Conservation (phyloP, 2,888 invertebrate species). For the Fragum fragum region DNA sequence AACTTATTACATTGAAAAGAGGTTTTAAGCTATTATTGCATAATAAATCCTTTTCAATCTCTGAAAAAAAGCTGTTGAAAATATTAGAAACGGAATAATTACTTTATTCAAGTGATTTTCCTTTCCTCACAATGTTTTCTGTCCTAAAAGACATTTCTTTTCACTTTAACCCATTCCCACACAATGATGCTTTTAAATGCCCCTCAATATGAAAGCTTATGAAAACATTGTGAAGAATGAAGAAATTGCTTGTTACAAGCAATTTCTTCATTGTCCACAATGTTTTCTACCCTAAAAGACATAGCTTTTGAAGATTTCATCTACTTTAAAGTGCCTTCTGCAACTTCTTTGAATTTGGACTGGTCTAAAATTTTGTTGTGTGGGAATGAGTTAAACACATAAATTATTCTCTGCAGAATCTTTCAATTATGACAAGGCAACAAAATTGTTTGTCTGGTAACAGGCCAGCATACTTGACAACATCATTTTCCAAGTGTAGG, state of each 20-base stretch:
- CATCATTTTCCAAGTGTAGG: constrained; percentile 68
- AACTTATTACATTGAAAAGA: no score
- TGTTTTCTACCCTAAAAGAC: neutral
- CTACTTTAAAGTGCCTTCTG: neutral
- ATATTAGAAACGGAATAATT: neutral
- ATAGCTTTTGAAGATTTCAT: neutral
- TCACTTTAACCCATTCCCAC: no score
- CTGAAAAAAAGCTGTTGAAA: neutral
- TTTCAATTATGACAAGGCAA: neutral
- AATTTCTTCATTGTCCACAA: no score
- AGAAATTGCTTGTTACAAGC: no score
- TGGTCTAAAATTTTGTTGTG: no score
- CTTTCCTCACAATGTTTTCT: neutral
- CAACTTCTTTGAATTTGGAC: neutral
- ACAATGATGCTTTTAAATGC: no score
- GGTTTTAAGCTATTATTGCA: neutral
- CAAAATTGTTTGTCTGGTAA: neutral
- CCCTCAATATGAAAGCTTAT: no score
- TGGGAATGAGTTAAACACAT: no score
- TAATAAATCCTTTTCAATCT: neutral
- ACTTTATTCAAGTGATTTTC: neutral
- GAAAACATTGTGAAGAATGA: no score
- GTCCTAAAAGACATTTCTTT: no score
- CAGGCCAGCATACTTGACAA: constrained; percentile 57
- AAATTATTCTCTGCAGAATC: no score